These are phyloP conservation scores for Elysia crispata DNA, from an alignment of 2,888 invertebrate genomes.

Conservation along the genomic window DNA sequence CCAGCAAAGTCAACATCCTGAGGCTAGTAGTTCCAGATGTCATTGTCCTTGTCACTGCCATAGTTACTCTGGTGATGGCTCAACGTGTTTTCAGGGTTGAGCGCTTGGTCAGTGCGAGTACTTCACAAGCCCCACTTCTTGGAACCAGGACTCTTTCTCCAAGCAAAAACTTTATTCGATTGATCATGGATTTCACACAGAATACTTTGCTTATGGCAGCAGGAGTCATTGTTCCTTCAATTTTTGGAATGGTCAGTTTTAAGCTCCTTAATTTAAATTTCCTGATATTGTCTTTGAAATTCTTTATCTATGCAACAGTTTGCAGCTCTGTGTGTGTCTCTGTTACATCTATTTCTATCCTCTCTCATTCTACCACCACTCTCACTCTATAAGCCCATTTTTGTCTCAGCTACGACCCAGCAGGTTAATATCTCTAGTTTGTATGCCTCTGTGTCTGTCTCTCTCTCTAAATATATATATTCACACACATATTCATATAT, in stretches of 20 bases:
- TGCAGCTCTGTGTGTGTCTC: too few species aligned
- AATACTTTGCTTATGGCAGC: constrained; percentile 35
- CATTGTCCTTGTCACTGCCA: constrained; percentile 64
- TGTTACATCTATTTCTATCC: too few species aligned
- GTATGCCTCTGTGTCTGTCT: too few species aligned
- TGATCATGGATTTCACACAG: constrained; percentile 13
- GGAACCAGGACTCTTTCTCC: not conserved
- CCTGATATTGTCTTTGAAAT: too few species aligned
- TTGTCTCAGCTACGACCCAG: too few species aligned
- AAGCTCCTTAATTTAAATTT: too few species aligned
- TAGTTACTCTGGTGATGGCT: constrained; percentile 56
- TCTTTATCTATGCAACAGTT: too few species aligned
- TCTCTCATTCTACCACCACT: too few species aligned
- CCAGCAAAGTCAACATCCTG: constrained; percentile 60
- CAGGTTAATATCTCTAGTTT: too few species aligned
- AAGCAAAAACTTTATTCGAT: not conserved
- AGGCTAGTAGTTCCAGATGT: constrained; percentile 73
- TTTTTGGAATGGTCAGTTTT: constrained; percentile 37
- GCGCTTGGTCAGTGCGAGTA: not conserved
- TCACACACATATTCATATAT: too few species aligned
- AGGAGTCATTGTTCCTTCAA: constrained; percentile 38
- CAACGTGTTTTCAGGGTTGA: not conserved
- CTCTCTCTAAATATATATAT: too few species aligned
- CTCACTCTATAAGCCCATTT: too few species aligned
- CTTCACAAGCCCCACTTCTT: constrained; percentile 26